A percentile compares a stretch with the other conserved stretches of the same genome.
Evolutionary conservation across 23 tunicate genomes (phyloP).

Genomic region (Diplosoma virens): DNA sequence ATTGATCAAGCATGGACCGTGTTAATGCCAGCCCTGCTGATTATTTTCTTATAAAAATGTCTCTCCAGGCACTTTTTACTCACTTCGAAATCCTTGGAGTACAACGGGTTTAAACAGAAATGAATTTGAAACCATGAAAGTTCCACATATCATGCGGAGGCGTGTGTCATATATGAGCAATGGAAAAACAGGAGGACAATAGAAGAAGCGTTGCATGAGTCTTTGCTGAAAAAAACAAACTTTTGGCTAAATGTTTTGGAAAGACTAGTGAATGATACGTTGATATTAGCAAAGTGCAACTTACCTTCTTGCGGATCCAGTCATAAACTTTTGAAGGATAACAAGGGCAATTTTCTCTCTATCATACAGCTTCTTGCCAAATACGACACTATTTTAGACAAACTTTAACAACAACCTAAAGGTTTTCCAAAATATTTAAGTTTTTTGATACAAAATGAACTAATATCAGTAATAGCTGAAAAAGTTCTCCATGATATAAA

Average conservation of each 20-base stretch:
- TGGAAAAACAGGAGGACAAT: constrained; percentile 6
- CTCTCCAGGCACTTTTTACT: not conserved
- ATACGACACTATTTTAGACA: too few relatives aligned
- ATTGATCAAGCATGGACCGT: not conserved
- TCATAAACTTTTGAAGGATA: not conserved
- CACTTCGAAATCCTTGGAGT: not conserved
- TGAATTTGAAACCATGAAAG: constrained; percentile 1
- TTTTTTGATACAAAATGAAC: not conserved
- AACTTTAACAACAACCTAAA: too few relatives aligned
- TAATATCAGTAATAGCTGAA: not conserved
- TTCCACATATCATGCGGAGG: constrained; percentile 4
- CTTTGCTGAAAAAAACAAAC: constrained; percentile 5
- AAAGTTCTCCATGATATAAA: constrained; percentile 6
- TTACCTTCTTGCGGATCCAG: not conserved
- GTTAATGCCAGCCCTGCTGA: not conserved
- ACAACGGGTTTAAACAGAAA: not conserved
- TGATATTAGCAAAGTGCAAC: not conserved
- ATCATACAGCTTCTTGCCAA: too few relatives aligned
- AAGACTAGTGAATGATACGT: not conserved
- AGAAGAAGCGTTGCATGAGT: constrained; percentile 12
- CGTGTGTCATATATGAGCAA: constrained; percentile 21
- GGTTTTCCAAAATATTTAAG: too few relatives aligned
- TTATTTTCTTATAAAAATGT: not conserved
- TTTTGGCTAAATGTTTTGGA: not conserved
- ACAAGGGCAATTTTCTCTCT: too few relatives aligned